phyloP scores from a whole-genome alignment of 2,113 vertebrate genomes.

The Oryzias woworae region DNA sequence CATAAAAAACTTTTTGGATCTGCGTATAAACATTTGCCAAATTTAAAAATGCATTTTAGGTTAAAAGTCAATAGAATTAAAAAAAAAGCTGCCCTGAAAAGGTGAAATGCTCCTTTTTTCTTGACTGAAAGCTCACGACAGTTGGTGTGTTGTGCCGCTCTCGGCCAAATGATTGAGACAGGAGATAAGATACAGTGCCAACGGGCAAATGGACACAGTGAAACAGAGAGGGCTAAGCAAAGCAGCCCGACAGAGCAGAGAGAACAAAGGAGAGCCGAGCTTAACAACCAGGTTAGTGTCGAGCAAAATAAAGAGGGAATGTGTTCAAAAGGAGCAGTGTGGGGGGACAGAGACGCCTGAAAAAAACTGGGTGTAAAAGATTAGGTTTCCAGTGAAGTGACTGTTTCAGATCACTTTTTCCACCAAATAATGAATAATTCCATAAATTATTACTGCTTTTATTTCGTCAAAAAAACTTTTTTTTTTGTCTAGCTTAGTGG shows the following conservation, averaged over 20 bases:
- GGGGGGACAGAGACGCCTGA: background rate
- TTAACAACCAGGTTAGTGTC: slow-evolving; percentile 64
- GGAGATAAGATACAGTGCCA: slow-evolving; percentile 65
- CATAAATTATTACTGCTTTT: slow-evolving; percentile 9
- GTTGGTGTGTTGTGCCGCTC: slow-evolving; percentile 62
- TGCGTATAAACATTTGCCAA: background rate
- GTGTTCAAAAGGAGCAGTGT: slow-evolving; percentile 18
- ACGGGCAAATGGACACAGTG: slow-evolving; percentile 66
- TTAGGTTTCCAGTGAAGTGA: slow-evolving; percentile 1
- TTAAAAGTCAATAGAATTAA: slow-evolving; percentile 8
- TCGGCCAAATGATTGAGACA: slow-evolving; percentile 66
- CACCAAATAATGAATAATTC: slow-evolving; percentile 18
- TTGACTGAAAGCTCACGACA: slow-evolving; percentile 56
- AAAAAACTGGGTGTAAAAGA: slow-evolving; percentile 6
- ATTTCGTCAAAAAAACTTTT: background rate
- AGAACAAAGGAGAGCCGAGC: slow-evolving; percentile 56
- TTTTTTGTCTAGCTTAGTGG: too few species aligned
- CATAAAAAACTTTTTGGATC: too few species aligned
- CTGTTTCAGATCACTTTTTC: background rate
- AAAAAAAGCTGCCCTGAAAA: slow-evolving; percentile 30
- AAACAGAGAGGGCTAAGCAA: slow-evolving; percentile 60
- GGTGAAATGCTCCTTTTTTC: slow-evolving; percentile 45
- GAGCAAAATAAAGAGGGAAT: slow-evolving; percentile 28
- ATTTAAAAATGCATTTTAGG: slow-evolving; percentile 21
- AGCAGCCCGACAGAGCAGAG: slow-evolving; percentile 52